Evolutionary conservation across 2,888 invertebrate species (phyloP).

Genomic region (Campoletis raptor): DNA sequence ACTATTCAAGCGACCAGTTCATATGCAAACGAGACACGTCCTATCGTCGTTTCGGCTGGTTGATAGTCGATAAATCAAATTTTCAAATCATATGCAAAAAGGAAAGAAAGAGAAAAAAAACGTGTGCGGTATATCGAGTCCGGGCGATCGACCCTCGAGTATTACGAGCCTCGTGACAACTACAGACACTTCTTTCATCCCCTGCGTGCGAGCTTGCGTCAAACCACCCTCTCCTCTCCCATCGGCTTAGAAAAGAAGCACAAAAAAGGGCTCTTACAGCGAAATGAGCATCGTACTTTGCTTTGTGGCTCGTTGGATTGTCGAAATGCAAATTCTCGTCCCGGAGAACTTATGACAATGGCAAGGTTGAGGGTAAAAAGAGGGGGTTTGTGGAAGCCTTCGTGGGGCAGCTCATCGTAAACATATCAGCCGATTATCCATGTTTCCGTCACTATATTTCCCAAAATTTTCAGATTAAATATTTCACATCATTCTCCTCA

Average conservation of each 20-base stretch:
- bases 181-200: constrained; percentile 67
- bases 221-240: constrained; percentile 57
- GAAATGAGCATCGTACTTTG: constrained; percentile 65
- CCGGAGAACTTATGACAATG: constrained; percentile 56
- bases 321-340: constrained; percentile 65
- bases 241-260: constrained; percentile 49
- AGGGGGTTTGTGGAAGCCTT: constrained; percentile 27
- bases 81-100: constrained; percentile 67
- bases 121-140: constrained; percentile 41
- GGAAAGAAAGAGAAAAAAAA: constrained; percentile 28
- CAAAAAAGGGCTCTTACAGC: constrained; percentile 53
- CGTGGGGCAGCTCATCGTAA: constrained; percentile 23
- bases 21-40: constrained; percentile 69
- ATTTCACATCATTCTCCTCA: background rate
- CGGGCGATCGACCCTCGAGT: constrained; percentile 60
- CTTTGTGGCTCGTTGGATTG: constrained; percentile 45
- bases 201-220: constrained; percentile 44
- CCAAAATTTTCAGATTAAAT: background rate
- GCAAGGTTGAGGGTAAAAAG: constrained; percentile 3
- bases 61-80: constrained; percentile 71
- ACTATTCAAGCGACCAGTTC: constrained; percentile 67
- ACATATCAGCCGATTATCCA: constrained; percentile 20
- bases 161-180: constrained; percentile 63
- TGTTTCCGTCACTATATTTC: constrained; percentile 20
- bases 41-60: constrained; percentile 55